phyloP scores from a whole-genome alignment of 2,888 invertebrate species.

The Conops quadrifasciatus region DNA sequence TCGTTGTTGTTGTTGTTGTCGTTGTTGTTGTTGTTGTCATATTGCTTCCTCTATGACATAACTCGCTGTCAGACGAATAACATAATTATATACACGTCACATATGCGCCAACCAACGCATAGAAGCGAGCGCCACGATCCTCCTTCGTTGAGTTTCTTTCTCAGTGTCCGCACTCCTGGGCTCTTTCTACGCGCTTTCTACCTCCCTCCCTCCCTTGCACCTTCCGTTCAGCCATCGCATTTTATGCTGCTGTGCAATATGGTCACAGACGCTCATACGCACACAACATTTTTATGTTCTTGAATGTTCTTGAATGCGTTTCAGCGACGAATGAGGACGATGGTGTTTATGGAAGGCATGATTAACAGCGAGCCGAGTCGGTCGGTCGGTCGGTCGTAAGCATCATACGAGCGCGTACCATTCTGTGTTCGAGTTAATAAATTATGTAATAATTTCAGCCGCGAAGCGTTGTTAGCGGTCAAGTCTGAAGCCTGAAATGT shows the following conservation, averaged over 20 bases:
- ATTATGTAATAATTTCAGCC: neutral
- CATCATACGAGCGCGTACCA: neutral
- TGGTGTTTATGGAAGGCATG: neutral
- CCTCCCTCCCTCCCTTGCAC: too few relatives aligned
- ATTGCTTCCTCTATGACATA: constrained; percentile 8
- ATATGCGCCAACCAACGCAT: constrained; percentile 1
- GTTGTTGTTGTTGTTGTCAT: constrained; percentile 16
- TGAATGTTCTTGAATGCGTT: neutral
- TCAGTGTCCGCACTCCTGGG: too few relatives aligned
- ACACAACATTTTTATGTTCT: neutral
- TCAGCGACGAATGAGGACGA: too few relatives aligned
- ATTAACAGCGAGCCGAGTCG: too few relatives aligned
- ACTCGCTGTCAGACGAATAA: constrained; percentile 8
- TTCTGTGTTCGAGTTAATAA: neutral
- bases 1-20: constrained; percentile 5
- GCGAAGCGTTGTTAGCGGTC: neutral
- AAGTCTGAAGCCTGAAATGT: too few relatives aligned
- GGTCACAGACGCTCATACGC: too few relatives aligned
- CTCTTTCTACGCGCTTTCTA: neutral
- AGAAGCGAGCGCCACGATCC: too few relatives aligned
- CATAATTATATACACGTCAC: constrained; percentile 22
- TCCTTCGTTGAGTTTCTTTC: too few relatives aligned
- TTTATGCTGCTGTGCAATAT: too few relatives aligned
- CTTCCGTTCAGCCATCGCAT: too few relatives aligned
- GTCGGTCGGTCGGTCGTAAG: too few relatives aligned